Evolutionary conservation across 1,140 invertebrate genomes (phyloP).

Genomic region (Belonocnema kinseyi): DNA sequence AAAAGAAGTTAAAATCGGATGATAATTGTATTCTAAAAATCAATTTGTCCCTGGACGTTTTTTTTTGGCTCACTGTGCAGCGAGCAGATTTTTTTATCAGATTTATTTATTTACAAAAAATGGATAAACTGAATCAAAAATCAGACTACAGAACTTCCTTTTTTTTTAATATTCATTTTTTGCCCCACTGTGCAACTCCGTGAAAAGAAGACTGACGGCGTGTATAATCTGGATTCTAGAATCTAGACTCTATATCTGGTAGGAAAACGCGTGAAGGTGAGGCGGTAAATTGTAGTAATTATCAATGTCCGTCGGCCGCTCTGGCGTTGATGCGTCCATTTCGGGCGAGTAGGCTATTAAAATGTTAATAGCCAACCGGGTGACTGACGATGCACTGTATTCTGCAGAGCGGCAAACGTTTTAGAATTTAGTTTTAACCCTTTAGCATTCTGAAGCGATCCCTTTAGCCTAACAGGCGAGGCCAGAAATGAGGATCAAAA

Average conservation of each 20-base stretch:
- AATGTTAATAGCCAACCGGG: constrained; percentile 39
- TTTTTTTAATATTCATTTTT: no score
- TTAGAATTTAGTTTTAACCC: constrained; percentile 20
- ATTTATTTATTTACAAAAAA: no score
- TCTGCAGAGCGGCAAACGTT: constrained; percentile 1
- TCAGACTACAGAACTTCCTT: no score
- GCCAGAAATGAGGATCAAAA: constrained; percentile 42
- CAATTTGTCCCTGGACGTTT: no score
- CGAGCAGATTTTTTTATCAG: no score
- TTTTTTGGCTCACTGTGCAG: no score
- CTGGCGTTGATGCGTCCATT: constrained; percentile 75
- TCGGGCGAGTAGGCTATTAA: constrained; percentile 35
- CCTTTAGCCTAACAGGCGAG: constrained; percentile 5
- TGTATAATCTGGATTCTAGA: not conserved
- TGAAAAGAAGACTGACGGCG: no score
- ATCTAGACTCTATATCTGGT: not conserved
- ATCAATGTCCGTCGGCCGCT: not conserved
- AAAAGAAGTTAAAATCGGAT: no score
- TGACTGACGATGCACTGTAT: constrained; percentile 24
- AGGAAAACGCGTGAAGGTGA: constrained; percentile 9
- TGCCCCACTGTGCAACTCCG: no score
- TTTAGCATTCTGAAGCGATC: constrained; percentile 35
- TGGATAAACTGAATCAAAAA: no score
- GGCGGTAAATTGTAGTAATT: constrained; percentile 18
- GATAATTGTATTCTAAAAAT: no score